phyloP scores from a whole-genome alignment of 2,113 vertebrate genomes.

The Vulpes ferrilata region DNA sequence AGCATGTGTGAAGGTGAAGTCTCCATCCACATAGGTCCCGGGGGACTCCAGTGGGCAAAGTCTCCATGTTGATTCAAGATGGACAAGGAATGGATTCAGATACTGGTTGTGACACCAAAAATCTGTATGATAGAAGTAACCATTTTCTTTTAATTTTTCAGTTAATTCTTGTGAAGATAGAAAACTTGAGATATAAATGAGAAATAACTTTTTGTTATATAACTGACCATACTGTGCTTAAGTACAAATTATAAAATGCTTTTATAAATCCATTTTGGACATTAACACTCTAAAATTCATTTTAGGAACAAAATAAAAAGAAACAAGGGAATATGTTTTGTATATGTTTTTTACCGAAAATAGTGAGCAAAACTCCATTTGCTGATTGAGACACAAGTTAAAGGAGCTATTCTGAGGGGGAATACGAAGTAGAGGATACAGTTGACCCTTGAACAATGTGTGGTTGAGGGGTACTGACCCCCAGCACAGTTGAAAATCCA shows the following conservation, averaged over 20 bases:
- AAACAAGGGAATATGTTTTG: not conserved
- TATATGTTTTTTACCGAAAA: not conserved
- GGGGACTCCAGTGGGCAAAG: accelerated
- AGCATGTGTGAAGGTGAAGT: not conserved
- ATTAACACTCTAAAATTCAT: constrained; percentile 63
- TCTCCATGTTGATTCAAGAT: not conserved
- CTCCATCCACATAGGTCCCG: too few relatives aligned
- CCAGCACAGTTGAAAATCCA: not conserved
- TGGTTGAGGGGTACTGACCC: not conserved
- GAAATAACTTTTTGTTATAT: not conserved
- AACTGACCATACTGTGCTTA: constrained; percentile 62
- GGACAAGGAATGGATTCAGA: not conserved
- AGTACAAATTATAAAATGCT: constrained; percentile 70
- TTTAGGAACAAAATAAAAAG: constrained; percentile 48
- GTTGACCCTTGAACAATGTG: not conserved
- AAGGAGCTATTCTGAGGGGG: constrained; percentile 43
- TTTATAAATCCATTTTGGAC: constrained; percentile 11
- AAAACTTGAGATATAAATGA: constrained; percentile 75
- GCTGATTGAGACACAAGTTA: constrained; percentile 7
- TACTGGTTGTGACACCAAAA: constrained; percentile 48
- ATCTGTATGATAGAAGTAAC: constrained; percentile 28
- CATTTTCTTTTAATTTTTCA: constrained; percentile 66
- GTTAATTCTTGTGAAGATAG: constrained; percentile 68
- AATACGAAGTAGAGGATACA: constrained; percentile 49
- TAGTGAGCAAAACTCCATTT: constrained; percentile 47